Percentiles rank a stretch among this genome's conserved stretches.
These are phyloP conservation scores for Nycticorax nycticorax DNA, from an alignment of 2,113 vertebrate genomes.

Conservation along the genomic window DNA sequence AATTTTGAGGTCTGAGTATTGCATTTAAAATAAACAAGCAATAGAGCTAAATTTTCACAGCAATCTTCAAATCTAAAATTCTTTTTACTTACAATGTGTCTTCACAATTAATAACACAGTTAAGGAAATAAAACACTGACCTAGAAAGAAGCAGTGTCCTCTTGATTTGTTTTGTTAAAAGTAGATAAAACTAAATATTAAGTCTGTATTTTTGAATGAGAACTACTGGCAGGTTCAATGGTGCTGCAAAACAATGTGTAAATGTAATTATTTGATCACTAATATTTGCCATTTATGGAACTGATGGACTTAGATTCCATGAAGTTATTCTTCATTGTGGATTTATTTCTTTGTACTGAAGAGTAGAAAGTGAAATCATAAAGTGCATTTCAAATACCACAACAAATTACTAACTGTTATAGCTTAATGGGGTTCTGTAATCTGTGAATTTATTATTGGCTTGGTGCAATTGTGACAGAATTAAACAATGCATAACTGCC, in stretches of 20 bases:
- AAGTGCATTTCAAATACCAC: neutral
- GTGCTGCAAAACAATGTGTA: neutral
- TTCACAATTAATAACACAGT: neutral
- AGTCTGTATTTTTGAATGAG: neutral
- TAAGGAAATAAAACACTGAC: neutral
- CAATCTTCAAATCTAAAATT: neutral
- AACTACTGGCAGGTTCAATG: neutral
- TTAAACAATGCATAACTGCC: slow-evolving; percentile 35
- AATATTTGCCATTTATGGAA: neutral
- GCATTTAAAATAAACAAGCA: slow-evolving; percentile 20
- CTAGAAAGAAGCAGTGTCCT: neutral
- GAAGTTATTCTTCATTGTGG: neutral
- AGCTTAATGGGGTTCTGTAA: neutral
- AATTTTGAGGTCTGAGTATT: slow-evolving; percentile 9
- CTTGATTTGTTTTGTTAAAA: neutral
- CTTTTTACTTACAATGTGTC: neutral
- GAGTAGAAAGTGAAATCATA: neutral
- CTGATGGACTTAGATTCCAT: neutral
- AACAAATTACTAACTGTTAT: slow-evolving; percentile 7
- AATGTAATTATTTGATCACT: neutral
- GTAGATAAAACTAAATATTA: neutral
- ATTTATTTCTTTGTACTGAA: neutral
- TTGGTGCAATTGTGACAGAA: slow-evolving; percentile 31
- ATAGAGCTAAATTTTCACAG: neutral
- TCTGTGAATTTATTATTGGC: neutral